These are phyloP conservation scores for Caretta caretta DNA, from an alignment of 2,113 vertebrate genomes.

Conservation along the genomic window DNA sequence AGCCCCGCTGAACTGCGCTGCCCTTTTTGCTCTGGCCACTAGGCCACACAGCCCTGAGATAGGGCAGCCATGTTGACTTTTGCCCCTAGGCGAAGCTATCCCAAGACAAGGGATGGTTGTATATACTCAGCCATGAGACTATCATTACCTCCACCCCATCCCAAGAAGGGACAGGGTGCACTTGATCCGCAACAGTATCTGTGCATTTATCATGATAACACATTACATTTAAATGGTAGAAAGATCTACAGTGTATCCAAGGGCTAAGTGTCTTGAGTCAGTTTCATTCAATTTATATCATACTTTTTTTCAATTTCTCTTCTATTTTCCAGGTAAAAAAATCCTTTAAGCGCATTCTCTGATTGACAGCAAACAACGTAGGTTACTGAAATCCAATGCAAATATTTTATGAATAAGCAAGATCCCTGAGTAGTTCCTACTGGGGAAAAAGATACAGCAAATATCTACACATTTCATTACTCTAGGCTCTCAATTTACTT, in stretches of 20 bases:
- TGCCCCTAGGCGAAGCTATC: too few relatives aligned
- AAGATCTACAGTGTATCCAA: background rate
- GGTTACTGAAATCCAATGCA: background rate
- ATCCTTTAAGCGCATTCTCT: background rate
- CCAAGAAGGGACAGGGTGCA: too few relatives aligned
- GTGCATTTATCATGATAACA: background rate
- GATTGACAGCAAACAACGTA: background rate
- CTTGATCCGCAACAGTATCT: background rate
- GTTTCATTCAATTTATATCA: background rate
- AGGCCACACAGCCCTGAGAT: too few relatives aligned
- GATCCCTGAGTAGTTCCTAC: fast-evolving
- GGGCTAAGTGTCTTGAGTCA: background rate
- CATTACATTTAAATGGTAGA: background rate
- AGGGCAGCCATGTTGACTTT: too few relatives aligned
- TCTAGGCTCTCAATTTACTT: background rate
- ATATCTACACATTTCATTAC: background rate
- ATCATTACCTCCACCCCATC: too few relatives aligned
- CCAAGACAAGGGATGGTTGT: too few relatives aligned
- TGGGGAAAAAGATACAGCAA: background rate
- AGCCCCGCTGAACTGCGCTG: too few relatives aligned
- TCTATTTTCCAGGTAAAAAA: fast-evolving
- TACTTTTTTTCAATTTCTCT: background rate
- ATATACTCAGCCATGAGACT: too few relatives aligned
- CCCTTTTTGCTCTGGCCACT: too few relatives aligned
- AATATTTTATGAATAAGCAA: background rate